Evolutionary conservation across 35 echinoderm and acorn worm genomes (phyloP).

Genomic region (Apostichopus californicus): DNA sequence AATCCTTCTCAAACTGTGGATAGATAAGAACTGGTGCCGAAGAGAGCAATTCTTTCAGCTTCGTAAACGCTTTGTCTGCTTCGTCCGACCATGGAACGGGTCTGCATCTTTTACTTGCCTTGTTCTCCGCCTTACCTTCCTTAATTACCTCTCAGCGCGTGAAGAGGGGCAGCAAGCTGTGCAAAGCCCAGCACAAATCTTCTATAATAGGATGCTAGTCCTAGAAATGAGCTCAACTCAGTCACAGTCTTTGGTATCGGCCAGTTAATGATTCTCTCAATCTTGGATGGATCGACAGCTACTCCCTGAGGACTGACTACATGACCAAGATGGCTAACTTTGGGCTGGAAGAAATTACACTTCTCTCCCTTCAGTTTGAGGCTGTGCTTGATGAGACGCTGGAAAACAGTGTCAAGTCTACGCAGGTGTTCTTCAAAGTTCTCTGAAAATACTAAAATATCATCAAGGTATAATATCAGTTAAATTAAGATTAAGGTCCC

Average conservation of each 20-base stretch:
- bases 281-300: slow-evolving; percentile 51
- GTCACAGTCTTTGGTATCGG: slow-evolving; percentile 18
- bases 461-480: slow-evolving; percentile 19
- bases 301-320: slow-evolving; percentile 2
- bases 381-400: slow-evolving; percentile 9
- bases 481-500: slow-evolving; percentile 2
- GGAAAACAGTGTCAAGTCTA: slow-evolving; percentile 47
- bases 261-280: slow-evolving; percentile 5
- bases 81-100: neutral
- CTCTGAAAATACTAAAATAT: slow-evolving; percentile 33
- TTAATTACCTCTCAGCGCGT: slow-evolving; percentile 46
- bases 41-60: slow-evolving; percentile 19
- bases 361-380: slow-evolving; percentile 60
- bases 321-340: slow-evolving; percentile 59
- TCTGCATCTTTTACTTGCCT: neutral
- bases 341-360: slow-evolving; percentile 60
- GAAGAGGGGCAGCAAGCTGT: slow-evolving; percentile 38
- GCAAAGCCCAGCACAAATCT: slow-evolving; percentile 56
- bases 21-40: slow-evolving; percentile 33
- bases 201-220: slow-evolving; percentile 53
- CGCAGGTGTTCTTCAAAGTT: slow-evolving; percentile 55
- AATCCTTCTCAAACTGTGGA: neutral
- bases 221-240: slow-evolving; percentile 51
- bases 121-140: slow-evolving; percentile 2
- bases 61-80: slow-evolving; percentile 1